Evolutionary conservation across 2,797 vertebrate species (phyloP), one percentile per base, ranked within the genome.

Genomic region (Ctenopoma multispine): DNA sequence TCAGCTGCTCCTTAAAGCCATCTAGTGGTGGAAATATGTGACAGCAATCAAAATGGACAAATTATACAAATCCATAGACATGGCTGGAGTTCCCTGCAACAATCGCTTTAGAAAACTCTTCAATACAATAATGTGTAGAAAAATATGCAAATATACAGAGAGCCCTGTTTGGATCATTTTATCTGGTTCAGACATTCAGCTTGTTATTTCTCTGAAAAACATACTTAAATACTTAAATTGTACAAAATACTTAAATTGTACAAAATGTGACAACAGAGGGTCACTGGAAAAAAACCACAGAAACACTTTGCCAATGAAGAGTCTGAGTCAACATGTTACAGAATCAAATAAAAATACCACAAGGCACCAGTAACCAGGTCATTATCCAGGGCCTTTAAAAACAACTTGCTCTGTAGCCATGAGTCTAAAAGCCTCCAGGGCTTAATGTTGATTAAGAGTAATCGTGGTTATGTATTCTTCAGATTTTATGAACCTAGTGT

Each of bases 1-100:
- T 2, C 24, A 18, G 3, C 27, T 1, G 10, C 23, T 43, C 18
- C 21, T 24, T 54, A 41, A 10, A 18, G 40, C 56, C 60, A 31
- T 72, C 59, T 71, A 49, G 66, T 61, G 81, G 66, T 61, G 17
- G 34, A 60, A 47, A 7, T 41, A 44, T 41, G 12, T 15, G 10
- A 43, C 5, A 17, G 2, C 20, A 3, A 11, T 23, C 17, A 6
- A 40, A 14, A 23, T 24, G 13, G 3, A 55, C 23, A 14, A 43
- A 43, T 3, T 24, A 6, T 18, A 21, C 4, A 54, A n/a, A 38
- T 31, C 29, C 4, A 46, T 4, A 31, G 6, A 57, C 6, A 51
- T 21, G 17, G 63, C 12, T 46, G 18, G 17, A 56, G 47, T 2
- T 21, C 17, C 1, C 41, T 51, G 49, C 2, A 55, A 24, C 1